phyloP scores from a whole-genome alignment of 2,113 vertebrate species.

The Stercorarius parasiticus region DNA sequence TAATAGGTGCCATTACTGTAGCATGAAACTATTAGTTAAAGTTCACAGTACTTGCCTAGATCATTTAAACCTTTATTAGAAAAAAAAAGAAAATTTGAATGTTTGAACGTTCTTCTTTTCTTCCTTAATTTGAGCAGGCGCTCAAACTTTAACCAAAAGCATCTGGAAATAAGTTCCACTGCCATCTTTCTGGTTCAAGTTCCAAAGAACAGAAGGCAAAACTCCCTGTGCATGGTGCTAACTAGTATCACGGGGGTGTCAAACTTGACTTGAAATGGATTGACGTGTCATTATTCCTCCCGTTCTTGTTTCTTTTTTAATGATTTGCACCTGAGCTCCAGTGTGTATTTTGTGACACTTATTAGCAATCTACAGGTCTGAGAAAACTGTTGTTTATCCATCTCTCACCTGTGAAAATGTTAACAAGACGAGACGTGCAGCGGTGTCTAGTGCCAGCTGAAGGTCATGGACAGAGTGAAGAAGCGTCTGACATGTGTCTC shows the following conservation, averaged over 20 bases:
- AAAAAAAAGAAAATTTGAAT: not conserved
- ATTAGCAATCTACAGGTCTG: conserved; percentile 27
- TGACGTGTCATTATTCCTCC: conserved; percentile 52
- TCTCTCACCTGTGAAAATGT: conserved; percentile 57
- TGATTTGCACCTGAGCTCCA: conserved; percentile 55
- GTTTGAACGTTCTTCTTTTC: conserved; percentile 1
- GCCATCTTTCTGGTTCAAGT: not conserved
- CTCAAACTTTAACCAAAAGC: conserved; percentile 26
- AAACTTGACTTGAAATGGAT: conserved; percentile 34
- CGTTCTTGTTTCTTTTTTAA: conserved; percentile 62
- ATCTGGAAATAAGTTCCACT: conserved; percentile 30
- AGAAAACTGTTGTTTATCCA: conserved; percentile 53
- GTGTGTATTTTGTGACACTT: conserved; percentile 64
- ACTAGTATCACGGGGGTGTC: conserved; percentile 22
- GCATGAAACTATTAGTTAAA: conserved; percentile 61
- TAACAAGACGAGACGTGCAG: conserved; percentile 32
- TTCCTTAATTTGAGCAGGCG: conserved; percentile 1
- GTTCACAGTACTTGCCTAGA: conserved; percentile 55
- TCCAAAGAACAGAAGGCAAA: not conserved
- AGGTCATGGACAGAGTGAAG: conserved; percentile 48
- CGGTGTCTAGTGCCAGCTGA: conserved; percentile 32
- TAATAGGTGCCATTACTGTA: conserved; percentile 56
- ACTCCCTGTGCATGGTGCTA: not conserved
- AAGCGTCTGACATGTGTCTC: conserved; percentile 24
- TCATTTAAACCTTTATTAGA: conserved; percentile 49